phyloP scores from a whole-genome alignment of 2,888 invertebrate genomes.

The Laspeyria flexula region DNA sequence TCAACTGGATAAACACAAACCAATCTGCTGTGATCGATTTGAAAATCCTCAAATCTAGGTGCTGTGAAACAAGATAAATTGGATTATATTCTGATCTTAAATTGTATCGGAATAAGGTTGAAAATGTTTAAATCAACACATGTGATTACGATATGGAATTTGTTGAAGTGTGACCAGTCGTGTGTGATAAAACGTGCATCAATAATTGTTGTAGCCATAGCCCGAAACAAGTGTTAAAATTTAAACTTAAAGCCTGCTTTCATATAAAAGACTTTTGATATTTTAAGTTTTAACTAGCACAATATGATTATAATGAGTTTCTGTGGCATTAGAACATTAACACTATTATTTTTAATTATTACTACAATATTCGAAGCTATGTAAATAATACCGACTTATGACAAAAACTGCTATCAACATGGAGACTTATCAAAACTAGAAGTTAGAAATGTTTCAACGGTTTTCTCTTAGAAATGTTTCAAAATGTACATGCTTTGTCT shows the following conservation, averaged over 20 bases:
- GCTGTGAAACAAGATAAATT: not conserved
- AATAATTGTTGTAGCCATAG: conserved; percentile 17
- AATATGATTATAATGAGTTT: no score
- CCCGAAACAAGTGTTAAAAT: conserved; percentile 4
- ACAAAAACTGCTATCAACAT: no score
- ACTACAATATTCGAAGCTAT: no score
- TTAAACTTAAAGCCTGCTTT: not conserved
- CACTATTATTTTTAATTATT: no score
- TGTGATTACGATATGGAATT: conserved; percentile 13
- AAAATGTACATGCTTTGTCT: conserved; percentile 36
- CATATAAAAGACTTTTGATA: no score
- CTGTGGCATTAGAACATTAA: no score
- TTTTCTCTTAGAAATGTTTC: conserved; percentile 33
- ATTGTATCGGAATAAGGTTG: conserved; percentile 4
- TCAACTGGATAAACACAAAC: conserved; percentile 42
- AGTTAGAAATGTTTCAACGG: no score
- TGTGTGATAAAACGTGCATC: conserved; percentile 19
- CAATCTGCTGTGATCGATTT: conserved; percentile 39
- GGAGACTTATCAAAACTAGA: no score
- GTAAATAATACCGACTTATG: no score
- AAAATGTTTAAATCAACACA: conserved; percentile 1
- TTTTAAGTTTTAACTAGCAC: no score
- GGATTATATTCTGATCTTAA: conserved; percentile 13
- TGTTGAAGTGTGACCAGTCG: conserved; percentile 16
- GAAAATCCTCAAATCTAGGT: conserved; percentile 36